Conservation (phyloP, 2,113 vertebrate species). For the Hipposideros armiger region DNA sequence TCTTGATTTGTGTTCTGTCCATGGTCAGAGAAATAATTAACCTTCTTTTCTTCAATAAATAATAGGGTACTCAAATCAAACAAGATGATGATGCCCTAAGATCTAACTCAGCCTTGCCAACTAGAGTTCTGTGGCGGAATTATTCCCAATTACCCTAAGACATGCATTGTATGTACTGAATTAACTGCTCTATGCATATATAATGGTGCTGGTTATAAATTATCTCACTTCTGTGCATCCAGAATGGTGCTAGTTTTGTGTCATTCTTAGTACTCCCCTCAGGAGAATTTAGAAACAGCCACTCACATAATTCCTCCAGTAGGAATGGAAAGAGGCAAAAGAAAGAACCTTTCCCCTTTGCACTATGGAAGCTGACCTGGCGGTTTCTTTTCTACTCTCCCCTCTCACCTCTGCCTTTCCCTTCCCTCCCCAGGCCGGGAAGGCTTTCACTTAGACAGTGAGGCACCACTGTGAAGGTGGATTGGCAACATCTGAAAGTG, state of each 20-base stretch:
- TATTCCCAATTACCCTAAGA: not conserved
- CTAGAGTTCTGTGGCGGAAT: not conserved
- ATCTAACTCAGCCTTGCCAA: not conserved
- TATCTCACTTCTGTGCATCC: not conserved
- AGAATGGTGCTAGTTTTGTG: not conserved
- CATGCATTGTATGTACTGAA: not conserved
- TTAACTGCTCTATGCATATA: not conserved
- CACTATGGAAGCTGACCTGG: not conserved
- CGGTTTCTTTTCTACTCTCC: not conserved
- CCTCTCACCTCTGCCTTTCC: not conserved
- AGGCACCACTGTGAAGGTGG: conserved; percentile 23
- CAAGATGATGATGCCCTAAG: not conserved
- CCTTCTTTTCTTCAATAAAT: not conserved
- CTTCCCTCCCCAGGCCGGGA: not conserved
- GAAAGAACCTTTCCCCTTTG: not conserved
- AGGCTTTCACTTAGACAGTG: conserved; percentile 12
- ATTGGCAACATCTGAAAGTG: conserved; percentile 3
- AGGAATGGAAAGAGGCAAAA: not conserved
- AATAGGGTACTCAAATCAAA: not conserved
- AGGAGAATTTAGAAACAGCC: not conserved
- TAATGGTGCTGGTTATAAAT: not conserved
- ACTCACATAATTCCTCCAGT: not conserved
- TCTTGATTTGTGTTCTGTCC: not conserved
- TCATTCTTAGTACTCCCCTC: not conserved
- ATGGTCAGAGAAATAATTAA: not conserved